A percentile compares a stretch with the other conserved stretches of the same genome.
phyloP scores from a whole-genome alignment of 2,113 vertebrate genomes.

The Scomber scombrus region DNA sequence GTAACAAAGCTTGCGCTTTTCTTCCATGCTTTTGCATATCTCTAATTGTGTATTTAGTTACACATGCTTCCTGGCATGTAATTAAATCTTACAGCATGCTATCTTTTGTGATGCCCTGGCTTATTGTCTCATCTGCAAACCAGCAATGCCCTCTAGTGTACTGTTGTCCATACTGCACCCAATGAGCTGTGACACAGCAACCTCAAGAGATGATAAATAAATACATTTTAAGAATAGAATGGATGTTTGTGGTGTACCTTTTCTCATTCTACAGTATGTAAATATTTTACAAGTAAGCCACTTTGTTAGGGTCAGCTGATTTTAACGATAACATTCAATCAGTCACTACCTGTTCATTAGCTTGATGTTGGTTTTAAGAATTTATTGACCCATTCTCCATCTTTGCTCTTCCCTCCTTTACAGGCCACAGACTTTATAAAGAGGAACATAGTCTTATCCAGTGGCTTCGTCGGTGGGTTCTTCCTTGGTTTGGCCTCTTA shows the following conservation, averaged over 20 bases:
- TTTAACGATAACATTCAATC: not conserved
- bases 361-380: not conserved
- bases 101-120: not conserved
- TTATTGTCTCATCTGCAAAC: not conserved
- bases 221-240: not conserved
- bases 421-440: slow-evolving; percentile 98
- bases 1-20: slow-evolving; percentile 50
- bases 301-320: not conserved
- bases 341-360: not conserved
- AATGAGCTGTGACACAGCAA: slow-evolving; percentile 14
- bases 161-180: slow-evolving; percentile 4
- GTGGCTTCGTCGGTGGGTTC: slow-evolving; percentile 97
- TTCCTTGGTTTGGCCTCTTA: slow-evolving; percentile 96
- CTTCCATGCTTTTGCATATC: slow-evolving; percentile 1
- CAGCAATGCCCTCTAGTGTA: slow-evolving; percentile 68
- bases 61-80: not conserved
- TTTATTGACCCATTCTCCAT: not conserved
- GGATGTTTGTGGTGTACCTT: not conserved
- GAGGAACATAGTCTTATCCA: slow-evolving; percentile 96
- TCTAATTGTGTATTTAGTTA: not conserved
- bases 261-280: too few species aligned
- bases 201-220: not conserved
- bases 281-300: too few species aligned
- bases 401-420: slow-evolving; percentile 16
- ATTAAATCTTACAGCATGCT: not conserved